Evolutionary conservation across 1,140 invertebrate species (phyloP).

Genomic region (Aphaenogaster rudis): DNA sequence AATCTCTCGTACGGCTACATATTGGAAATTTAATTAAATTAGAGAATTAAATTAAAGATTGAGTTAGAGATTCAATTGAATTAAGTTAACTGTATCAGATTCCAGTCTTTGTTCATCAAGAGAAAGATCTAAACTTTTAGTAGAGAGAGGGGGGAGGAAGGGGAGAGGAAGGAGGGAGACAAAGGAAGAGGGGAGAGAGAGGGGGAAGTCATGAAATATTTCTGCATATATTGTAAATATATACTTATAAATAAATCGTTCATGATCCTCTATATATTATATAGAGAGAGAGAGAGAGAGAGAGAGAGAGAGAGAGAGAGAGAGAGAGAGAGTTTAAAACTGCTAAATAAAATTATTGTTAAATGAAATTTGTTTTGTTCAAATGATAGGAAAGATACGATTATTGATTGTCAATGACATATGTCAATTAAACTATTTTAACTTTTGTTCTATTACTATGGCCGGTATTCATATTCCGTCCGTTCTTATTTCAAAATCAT

Average conservation of each 20-base stretch:
- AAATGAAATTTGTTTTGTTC: too few species aligned
- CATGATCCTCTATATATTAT: background rate
- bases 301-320: too few species aligned
- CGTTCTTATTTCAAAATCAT: too few species aligned
- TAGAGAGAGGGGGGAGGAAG: background rate
- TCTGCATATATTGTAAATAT: background rate
- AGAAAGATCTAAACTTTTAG: background rate
- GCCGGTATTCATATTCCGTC: too few species aligned
- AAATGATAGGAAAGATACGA: background rate
- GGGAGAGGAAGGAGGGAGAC: too few species aligned
- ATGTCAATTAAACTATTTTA: background rate
- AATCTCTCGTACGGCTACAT: background rate
- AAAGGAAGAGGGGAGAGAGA: background rate
- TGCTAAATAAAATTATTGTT: too few species aligned
- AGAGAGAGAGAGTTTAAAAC: too few species aligned
- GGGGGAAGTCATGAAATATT: background rate
- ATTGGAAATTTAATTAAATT: conserved; percentile 37
- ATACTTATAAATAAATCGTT: background rate
- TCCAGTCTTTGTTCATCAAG: background rate
- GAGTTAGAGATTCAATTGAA: conserved; percentile 13
- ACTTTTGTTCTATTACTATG: background rate
- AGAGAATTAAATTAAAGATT: conserved; percentile 14
- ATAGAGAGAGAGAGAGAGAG: background rate
- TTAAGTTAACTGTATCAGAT: background rate
- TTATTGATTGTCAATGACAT: background rate